phyloP scores from a whole-genome alignment of 2,113 vertebrate species.

The Laticauda colubrina region DNA sequence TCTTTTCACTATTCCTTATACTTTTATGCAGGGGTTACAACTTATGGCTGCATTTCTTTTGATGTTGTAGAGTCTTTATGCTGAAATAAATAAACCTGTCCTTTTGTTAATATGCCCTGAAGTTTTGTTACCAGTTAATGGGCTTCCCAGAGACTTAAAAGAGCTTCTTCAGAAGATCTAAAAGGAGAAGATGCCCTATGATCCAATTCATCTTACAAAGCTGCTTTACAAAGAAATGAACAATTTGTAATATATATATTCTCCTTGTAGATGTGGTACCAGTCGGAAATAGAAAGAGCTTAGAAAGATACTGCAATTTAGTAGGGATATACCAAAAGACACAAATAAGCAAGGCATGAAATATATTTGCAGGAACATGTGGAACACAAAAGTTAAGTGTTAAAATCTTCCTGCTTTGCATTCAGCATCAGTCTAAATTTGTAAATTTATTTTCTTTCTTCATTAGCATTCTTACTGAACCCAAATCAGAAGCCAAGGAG shows the following conservation, averaged over 20 bases:
- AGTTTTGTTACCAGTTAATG: not conserved
- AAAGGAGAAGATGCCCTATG: not conserved
- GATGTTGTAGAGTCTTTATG: not conserved
- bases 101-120: not conserved
- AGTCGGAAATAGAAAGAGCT: not conserved
- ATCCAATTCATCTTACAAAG: not conserved
- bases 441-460: not conserved
- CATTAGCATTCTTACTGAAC: not conserved
- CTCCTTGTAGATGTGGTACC: not conserved
- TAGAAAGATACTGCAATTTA: not conserved
- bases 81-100: not conserved
- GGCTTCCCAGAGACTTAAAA: not conserved
- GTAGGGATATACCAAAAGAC: not conserved
- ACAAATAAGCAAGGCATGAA: not conserved
- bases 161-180: not conserved
- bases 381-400: not conserved
- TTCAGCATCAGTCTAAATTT: not conserved
- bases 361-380: not conserved
- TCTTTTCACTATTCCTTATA: not conserved
- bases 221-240: not conserved
- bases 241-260: not conserved
- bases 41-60: not conserved
- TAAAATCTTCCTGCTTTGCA: not conserved
- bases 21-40: not conserved
- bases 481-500: not conserved